Evolutionary conservation across 1,140 invertebrate species (phyloP).

Genomic region (Meteorus sp.): DNA sequence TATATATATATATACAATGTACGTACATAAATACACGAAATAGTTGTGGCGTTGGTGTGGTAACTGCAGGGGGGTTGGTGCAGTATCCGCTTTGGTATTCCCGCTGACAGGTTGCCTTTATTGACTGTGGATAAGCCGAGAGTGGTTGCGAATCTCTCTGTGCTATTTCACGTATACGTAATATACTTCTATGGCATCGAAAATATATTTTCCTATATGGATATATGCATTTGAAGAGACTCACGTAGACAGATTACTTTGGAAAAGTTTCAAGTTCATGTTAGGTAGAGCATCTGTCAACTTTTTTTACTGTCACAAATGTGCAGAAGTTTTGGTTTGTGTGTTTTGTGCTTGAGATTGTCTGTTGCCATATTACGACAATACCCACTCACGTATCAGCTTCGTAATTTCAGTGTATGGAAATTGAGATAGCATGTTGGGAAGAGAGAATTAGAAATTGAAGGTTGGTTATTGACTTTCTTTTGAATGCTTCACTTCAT

Average conservation of each 20-base stretch:
- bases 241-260: background rate
- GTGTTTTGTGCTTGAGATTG: too few relatives aligned
- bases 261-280: background rate
- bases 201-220: too few relatives aligned
- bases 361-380: too few relatives aligned
- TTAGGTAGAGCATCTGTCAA: too few relatives aligned
- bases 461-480: too few relatives aligned
- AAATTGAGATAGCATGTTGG: too few relatives aligned
- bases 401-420: too few relatives aligned
- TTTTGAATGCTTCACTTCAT: too few relatives aligned
- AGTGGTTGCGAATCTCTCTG: slow-evolving; percentile 26
- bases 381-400: too few relatives aligned
- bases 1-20: background rate
- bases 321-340: too few relatives aligned
- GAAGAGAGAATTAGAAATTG: too few relatives aligned
- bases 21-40: background rate
- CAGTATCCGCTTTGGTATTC: slow-evolving; percentile 45
- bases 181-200: slow-evolving; percentile 13
- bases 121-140: slow-evolving; percentile 51
- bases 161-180: slow-evolving; percentile 24
- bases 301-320: too few relatives aligned
- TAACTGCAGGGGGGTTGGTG: background rate
- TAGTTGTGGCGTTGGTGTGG: slow-evolving; percentile 1
- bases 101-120: slow-evolving; percentile 51
- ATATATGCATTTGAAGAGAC: background rate